phyloP scores from a whole-genome alignment of 1,140 invertebrate species.

The Aphelenchoides besseyi region DNA sequence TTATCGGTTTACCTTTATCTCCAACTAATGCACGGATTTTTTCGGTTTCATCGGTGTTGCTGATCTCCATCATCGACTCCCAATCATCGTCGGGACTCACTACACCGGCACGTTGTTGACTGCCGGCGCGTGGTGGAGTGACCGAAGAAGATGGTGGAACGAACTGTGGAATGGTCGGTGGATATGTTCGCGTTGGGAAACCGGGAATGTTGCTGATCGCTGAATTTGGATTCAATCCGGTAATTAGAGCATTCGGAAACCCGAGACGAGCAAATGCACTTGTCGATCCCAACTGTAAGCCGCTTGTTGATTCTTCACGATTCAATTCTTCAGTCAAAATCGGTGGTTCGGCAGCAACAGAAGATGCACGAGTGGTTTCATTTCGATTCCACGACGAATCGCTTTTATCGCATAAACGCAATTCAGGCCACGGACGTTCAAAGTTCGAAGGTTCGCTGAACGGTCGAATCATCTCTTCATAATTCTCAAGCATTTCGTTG shows the following conservation, averaged over 20 bases:
- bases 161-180: constrained; percentile 13
- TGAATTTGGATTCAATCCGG: neutral
- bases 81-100: constrained; percentile 56
- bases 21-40: constrained; percentile 61
- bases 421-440: constrained; percentile 8
- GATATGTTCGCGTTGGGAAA: neutral
- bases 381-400: neutral
- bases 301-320: neutral
- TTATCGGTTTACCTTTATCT: constrained; percentile 40
- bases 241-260: neutral
- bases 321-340: constrained; percentile 1
- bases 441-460: neutral
- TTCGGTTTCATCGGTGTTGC: constrained; percentile 58
- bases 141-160: constrained; percentile 10
- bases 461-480: neutral
- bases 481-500: neutral
- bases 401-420: neutral
- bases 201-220: neutral
- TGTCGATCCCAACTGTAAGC: too few species aligned
- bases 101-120: neutral
- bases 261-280: neutral
- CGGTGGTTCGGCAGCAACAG: neutral
- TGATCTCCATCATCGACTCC: constrained; percentile 61
- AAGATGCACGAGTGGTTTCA: neutral
- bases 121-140: constrained; percentile 12